phyloP scores from a whole-genome alignment of 2,888 invertebrate species.

The Osmoderma eremita region DNA sequence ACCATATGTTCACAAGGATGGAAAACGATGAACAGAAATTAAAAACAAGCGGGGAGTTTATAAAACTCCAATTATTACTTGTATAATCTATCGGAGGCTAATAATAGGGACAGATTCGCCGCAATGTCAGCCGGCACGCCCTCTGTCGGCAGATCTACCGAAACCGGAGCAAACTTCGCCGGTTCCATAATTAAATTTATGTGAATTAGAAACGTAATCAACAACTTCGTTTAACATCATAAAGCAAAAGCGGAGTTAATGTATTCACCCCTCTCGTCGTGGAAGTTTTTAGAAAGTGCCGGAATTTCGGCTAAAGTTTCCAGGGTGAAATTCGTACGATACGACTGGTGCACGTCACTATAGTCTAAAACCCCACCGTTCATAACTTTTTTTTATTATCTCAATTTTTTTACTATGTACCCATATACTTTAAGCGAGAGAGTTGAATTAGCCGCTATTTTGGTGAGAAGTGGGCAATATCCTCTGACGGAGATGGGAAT shows the following conservation, averaged over 20 bases:
- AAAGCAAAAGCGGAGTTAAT: slow-evolving; percentile 39
- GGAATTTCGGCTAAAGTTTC: slow-evolving; percentile 31
- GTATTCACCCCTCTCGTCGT: slow-evolving; percentile 39
- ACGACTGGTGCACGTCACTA: slow-evolving; percentile 12
- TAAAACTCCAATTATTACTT: slow-evolving; percentile 24
- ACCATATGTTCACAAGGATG: too few species aligned
- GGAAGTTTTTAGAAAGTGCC: slow-evolving; percentile 27
- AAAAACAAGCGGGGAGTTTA: slow-evolving; percentile 10
- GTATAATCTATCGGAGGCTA: slow-evolving; percentile 12
- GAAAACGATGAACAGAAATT: background rate
- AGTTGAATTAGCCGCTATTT: slow-evolving; percentile 5
- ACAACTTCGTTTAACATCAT: slow-evolving; percentile 42
- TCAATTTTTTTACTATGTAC: background rate
- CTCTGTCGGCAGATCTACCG: slow-evolving; percentile 11
- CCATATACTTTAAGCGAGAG: background rate
- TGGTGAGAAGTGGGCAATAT: background rate
- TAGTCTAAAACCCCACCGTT: slow-evolving; percentile 10
- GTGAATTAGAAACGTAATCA: slow-evolving; percentile 44
- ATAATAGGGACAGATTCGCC: background rate
- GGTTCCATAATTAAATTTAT: slow-evolving; percentile 40
- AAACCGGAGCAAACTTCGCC: slow-evolving; percentile 22
- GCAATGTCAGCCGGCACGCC: background rate
- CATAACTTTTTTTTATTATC: slow-evolving; percentile 16
- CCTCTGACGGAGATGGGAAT: background rate
- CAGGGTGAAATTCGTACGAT: slow-evolving; percentile 26